phyloP scores from a whole-genome alignment of 2,888 invertebrate species.

The Acrobasis suavella region DNA sequence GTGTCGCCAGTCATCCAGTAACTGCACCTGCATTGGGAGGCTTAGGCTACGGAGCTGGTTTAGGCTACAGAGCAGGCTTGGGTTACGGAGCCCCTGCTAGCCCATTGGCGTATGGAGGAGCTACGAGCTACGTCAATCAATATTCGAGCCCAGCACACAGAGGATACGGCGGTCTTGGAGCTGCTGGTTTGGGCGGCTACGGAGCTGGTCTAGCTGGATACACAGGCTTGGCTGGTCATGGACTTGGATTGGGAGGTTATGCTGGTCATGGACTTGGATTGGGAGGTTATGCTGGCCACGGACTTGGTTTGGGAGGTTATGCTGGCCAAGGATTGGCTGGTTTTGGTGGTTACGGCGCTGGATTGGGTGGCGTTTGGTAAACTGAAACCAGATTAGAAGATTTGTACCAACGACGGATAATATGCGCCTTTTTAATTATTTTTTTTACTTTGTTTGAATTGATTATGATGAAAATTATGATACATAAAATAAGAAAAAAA shows the following conservation, averaged over 20 bases:
- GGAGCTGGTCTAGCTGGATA: background rate
- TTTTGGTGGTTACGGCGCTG: constrained; percentile 27
- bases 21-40: constrained; percentile 9
- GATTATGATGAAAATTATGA: background rate
- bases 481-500: background rate
- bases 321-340: constrained; percentile 23
- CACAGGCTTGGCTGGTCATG: background rate
- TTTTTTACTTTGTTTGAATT: background rate
- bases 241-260: background rate
- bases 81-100: background rate
- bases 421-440: background rate
- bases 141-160: constrained; percentile 28
- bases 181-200: constrained; percentile 32
- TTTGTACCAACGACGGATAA: background rate
- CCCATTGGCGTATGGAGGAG: constrained; percentile 1
- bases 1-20: constrained; percentile 39
- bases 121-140: constrained; percentile 13
- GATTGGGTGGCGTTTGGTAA: constrained; percentile 14
- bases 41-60: constrained; percentile 8
- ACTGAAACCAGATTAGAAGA: background rate
- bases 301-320: constrained; percentile 27
- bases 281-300: constrained; percentile 35
- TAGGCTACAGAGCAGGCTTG: constrained; percentile 19
- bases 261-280: constrained; percentile 2
- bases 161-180: constrained; percentile 31